Evolutionary conservation across 35 echinoderm and acorn worm species (phyloP).

Genomic region (Lytechinus variegatus): DNA sequence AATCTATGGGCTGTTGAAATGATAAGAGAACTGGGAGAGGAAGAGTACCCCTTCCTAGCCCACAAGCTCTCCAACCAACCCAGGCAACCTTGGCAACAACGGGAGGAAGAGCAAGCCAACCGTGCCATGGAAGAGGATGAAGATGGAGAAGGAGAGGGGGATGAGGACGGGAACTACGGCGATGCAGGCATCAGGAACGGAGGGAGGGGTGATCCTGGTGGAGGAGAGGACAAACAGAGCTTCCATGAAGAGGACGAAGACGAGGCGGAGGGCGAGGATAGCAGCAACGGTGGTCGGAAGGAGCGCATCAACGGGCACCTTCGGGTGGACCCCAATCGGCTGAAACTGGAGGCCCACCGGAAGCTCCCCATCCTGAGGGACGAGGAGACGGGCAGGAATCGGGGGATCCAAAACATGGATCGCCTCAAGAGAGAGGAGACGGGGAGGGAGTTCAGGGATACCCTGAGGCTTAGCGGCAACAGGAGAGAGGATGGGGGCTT

Average conservation of each 20-base stretch:
- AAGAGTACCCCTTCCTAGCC: constrained; percentile 67
- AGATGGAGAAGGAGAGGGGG: neutral
- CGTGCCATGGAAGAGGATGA: neutral
- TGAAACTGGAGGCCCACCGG: neutral
- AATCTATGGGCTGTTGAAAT: constrained; percentile 88
- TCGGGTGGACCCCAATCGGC: neutral
- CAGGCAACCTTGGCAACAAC: constrained; percentile 34
- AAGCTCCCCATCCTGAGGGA: neutral
- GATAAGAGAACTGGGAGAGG: constrained; percentile 62
- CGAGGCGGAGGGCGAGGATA: constrained; percentile 51
- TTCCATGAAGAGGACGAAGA: constrained; percentile 44
- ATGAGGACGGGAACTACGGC: constrained; percentile 28
- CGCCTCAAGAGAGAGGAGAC: constrained; percentile 57
- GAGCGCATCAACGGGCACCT: constrained; percentile 25
- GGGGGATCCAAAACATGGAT: neutral
- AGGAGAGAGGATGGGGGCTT: constrained; percentile 60
- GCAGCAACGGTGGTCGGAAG: neutral
- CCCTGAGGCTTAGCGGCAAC: constrained; percentile 45
- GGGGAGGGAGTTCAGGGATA: constrained; percentile 50
- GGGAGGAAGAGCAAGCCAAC: constrained; percentile 14
- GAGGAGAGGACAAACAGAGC: constrained; percentile 46
- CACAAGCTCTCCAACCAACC: neutral
- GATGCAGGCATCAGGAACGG: neutral
- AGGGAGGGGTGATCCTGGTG: constrained; percentile 21
- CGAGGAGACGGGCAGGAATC: neutral